These are phyloP conservation scores for Saimiri boliviensis DNA, from an alignment of 2,113 vertebrate species.

Conservation along the genomic window DNA sequence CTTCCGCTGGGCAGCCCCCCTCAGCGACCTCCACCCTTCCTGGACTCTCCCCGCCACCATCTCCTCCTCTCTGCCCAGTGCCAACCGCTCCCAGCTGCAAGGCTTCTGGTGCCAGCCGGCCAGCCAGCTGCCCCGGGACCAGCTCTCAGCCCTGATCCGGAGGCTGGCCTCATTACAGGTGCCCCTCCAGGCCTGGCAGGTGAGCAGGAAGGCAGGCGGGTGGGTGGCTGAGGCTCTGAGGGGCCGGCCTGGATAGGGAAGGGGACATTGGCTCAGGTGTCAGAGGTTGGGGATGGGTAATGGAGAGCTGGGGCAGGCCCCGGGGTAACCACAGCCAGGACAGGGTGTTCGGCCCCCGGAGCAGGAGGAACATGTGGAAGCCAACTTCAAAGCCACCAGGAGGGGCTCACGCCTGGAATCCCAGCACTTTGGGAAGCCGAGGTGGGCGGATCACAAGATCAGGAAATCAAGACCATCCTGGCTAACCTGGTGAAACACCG, in stretches of 20 bases:
- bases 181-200: constrained; percentile 78
- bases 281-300: not conserved
- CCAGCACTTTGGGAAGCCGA: no score
- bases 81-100: constrained; percentile 26
- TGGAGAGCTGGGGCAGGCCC: not conserved
- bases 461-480: no score
- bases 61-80: not conserved
- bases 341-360: accelerated
- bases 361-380: not conserved
- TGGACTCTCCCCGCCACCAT: accelerated
- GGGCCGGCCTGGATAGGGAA: not conserved
- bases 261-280: not conserved
- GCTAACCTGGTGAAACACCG: no score
- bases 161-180: not conserved
- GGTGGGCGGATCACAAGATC: no score
- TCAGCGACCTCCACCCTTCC: not conserved
- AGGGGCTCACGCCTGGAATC: no score
- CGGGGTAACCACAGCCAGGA: not conserved
- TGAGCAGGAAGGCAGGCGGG: not conserved
- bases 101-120: constrained; percentile 75
- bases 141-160: constrained; percentile 56
- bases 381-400: not conserved
- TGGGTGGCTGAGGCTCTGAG: not conserved
- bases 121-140: constrained; percentile 22
- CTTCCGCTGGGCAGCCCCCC: not conserved